These are phyloP conservation scores for Delphinapterus leucas DNA, from an alignment of 2,113 vertebrate genomes.

Conservation along the genomic window DNA sequence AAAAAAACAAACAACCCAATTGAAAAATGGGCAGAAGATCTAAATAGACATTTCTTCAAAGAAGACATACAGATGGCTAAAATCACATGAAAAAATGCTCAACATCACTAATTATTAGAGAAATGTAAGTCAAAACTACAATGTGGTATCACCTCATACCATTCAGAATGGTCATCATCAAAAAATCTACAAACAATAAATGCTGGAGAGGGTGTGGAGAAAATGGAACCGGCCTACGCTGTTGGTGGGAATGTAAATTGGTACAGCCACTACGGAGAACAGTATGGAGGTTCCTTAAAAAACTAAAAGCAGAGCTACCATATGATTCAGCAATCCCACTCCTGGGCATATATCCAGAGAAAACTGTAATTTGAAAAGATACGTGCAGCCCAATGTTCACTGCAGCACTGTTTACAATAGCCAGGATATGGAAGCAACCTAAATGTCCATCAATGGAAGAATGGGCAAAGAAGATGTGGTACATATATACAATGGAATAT, in stretches of 20 bases:
- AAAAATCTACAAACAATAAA: background rate
- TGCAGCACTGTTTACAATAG: no score
- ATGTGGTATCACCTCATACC: background rate
- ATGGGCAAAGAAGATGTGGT: no score
- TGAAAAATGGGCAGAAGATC: background rate
- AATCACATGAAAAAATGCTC: background rate
- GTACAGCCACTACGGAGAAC: background rate
- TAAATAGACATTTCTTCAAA: background rate
- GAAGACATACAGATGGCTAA: background rate
- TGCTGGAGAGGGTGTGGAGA: background rate
- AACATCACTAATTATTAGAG: background rate
- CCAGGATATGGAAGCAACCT: no score
- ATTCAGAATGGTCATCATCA: background rate
- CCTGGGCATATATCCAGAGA: no score
- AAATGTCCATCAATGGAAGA: no score
- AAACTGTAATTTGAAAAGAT: no score
- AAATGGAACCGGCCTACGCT: background rate
- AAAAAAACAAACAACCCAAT: background rate
- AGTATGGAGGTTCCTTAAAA: no score
- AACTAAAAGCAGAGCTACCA: no score
- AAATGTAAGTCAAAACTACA: background rate
- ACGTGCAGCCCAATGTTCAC: no score
- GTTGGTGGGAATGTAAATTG: background rate
- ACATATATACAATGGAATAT: no score
- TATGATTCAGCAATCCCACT: no score